These are phyloP conservation scores for Dione vanillae DNA, from an alignment of 2,888 invertebrate genomes.

Conservation along the genomic window DNA sequence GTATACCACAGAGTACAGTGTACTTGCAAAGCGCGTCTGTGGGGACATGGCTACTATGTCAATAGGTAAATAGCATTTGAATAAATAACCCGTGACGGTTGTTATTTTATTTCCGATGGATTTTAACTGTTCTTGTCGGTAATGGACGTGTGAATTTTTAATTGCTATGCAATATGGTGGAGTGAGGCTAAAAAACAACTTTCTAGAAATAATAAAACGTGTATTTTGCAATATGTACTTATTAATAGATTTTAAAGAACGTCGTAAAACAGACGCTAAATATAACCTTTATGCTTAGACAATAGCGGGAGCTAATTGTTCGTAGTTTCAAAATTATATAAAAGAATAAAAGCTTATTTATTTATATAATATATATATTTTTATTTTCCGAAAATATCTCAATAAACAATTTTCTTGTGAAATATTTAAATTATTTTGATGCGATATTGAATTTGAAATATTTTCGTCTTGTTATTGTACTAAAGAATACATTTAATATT, in stretches of 20 bases:
- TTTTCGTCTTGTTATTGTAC: conserved; percentile 30
- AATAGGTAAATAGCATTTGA: conserved; percentile 71
- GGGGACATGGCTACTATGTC: conserved; percentile 65
- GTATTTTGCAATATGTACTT: conserved; percentile 42
- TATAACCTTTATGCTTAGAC: conserved; percentile 23
- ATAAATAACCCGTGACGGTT: conserved; percentile 70
- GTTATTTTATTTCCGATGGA: conserved; percentile 63
- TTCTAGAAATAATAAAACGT: conserved; percentile 45
- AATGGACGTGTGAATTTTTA: conserved; percentile 70
- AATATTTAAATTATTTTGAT: conserved; percentile 4
- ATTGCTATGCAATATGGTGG: conserved; percentile 54
- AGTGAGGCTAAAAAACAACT: conserved; percentile 42
- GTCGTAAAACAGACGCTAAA: conserved; percentile 39
- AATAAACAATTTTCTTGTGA: not conserved
- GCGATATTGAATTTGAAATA: conserved; percentile 22
- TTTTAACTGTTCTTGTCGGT: conserved; percentile 69
- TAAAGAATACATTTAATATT: conserved; percentile 27
- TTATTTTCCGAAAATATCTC: conserved; percentile 21
- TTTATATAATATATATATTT: conserved; percentile 13
- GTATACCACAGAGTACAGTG: not conserved
- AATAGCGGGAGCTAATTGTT: conserved; percentile 31
- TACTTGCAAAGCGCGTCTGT: conserved; percentile 14
- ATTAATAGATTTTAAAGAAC: conserved; percentile 36
- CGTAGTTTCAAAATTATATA: conserved; percentile 16
- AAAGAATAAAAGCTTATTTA: conserved; percentile 9